Base-by-base conservation (phyloP, 1,140 invertebrate species). In the Telenomus remus region DNA sequence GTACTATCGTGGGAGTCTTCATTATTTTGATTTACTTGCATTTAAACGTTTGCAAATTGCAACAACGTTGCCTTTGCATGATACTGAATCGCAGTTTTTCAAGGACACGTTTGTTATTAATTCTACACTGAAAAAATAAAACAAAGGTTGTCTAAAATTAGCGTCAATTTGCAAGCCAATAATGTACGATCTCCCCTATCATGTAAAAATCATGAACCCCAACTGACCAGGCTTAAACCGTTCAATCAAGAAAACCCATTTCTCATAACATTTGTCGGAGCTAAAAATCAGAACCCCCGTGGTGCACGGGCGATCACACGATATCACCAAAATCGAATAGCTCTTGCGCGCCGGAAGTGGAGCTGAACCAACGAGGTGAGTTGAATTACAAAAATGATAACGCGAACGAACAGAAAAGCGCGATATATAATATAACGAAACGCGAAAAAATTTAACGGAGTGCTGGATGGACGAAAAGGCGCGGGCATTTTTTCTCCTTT, bases 21-120 rank as follows among this genome's bases (percentile, higher is more conserved):
- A 68, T 70, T 68, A 81, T 81, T 83, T 84, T 77, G 76, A 76
- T 69, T 81, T 77, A 51, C 51, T 27, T 55, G 37, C 49, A 69
- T 74, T 39, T 39, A 39, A 69, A 80, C 81, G 72, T 80, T 84
- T 85, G 82, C 81, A 85, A 85, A 55, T 48, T 39, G 34, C 34
- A 35, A 15, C 35, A 34, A 39, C n/a, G 11, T 7, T 27, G 19
- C 19, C n/a, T n/a, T n/a, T n/a, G n/a, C n/a, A n/a, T n/a, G n/a
- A n/a, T n/a, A n/a, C n/a, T n/a, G n/a, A n/a, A n/a, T n/a, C 19
- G 19, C 19, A 27, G 19, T 27, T 27, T 27, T 27, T 27, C n/a
- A n/a, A n/a, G n/a, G n/a, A n/a, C n/a, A n/a, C n/a, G n/a, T n/a
- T n/a, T n/a, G n/a, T n/a, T n/a, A n/a, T n/a, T n/a, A n/a, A n/a